Base-by-base conservation (phyloP, 53 echinoderm and acorn worm genomes). In the Echinometra lucunter region DNA sequence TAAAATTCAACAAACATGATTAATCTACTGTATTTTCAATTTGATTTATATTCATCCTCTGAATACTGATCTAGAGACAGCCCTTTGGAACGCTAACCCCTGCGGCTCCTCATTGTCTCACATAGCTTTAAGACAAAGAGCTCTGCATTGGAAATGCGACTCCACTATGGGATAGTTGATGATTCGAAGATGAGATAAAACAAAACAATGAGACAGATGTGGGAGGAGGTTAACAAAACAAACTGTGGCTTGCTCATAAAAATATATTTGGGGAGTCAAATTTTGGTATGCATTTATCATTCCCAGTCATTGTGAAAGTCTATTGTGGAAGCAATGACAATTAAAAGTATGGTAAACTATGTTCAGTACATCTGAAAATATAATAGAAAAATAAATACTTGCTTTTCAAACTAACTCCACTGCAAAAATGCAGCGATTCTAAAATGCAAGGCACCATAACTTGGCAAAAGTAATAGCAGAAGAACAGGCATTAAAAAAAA, bases 151-250 rank as follows among this genome's bases (percentile, higher is more conserved):
- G 49, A n/a, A 83, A 47, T 45, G n/a, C 1, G 47, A 82, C 82
- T 25, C 82, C 82, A 25, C n/a, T 47, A 82, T 1, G 15, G 5
- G n/a, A 49, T 45, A n/a, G 45, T 47, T 49, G 83, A 47, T 28
- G 28, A 47, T n/a, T 27, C 38, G 9, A 44, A 47, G 49, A 83
- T 83, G 45, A 49, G 83, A 83, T 27, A 47, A 47, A 83, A 49
- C 83, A 83, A 47, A 83, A 83, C 83, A 83, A 80, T 18, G 42
- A 40, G 80, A 49, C 49, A 83, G 27, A 8, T 11, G 11, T 9
- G 83, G 49, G 83, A 83, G 83, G 83, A 49, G 83, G 83, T n/a
- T 83, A 83, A 83, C 47, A 83, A 47, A 83, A 83, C 28, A 83
- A 83, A 83, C 83, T 2, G 23, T 83, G 83, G 49, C n/a, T 83